Evolutionary conservation across 2,797 vertebrate species (phyloP).

Genomic region (Acrossocheilus wenchowensis): DNA sequence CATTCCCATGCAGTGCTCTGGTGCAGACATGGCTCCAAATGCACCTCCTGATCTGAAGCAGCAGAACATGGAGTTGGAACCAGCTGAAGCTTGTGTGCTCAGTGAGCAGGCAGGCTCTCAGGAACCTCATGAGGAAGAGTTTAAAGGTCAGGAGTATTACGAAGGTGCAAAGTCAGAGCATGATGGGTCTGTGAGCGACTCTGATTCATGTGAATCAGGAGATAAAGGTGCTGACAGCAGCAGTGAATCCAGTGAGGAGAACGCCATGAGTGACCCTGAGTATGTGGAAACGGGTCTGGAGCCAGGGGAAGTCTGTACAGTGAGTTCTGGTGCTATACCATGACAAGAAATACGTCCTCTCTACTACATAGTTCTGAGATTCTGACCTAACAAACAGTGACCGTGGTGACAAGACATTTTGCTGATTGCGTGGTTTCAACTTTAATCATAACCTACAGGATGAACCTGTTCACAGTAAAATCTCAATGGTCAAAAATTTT

Average conservation of each 20-base stretch:
- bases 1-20: conserved; percentile 63
- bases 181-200: conserved; percentile 51
- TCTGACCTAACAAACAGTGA: background rate
- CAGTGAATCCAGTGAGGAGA: conserved; percentile 73
- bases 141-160: conserved; percentile 62
- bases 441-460: background rate
- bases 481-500: background rate
- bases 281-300: conserved; percentile 78
- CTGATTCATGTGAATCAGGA: conserved; percentile 64
- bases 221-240: conserved; percentile 65
- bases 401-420: background rate
- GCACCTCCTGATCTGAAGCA: conserved; percentile 2
- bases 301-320: conserved; percentile 79
- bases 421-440: background rate
- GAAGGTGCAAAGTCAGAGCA: conserved; percentile 68
- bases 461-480: background rate
- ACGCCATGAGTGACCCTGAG: conserved; percentile 73
- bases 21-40: conserved; percentile 1
- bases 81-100: conserved; percentile 16
- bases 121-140: conserved; percentile 62
- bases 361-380: background rate
- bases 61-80: conserved; percentile 10
- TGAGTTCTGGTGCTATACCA: conserved; percentile 66
- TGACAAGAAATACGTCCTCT: background rate
- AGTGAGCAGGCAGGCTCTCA: conserved; percentile 60